These are phyloP conservation scores for Caenorhabditis wallacei DNA, from an alignment of 2,888 invertebrate species.

Conservation along the genomic window DNA sequence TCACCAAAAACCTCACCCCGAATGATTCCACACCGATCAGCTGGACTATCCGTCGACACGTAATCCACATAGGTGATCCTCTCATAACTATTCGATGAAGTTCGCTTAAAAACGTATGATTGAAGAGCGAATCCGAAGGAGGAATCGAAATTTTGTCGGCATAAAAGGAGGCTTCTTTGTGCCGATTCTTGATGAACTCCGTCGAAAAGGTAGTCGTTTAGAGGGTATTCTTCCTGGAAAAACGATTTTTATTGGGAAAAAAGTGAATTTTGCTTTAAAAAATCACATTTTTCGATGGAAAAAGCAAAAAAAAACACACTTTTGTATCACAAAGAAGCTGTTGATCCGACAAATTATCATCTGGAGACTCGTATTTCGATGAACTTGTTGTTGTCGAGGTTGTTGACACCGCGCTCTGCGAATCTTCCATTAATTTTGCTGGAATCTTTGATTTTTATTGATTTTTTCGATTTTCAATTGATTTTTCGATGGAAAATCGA, in stretches of 20 bases:
- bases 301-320: conserved; percentile 16
- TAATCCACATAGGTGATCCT: conserved; percentile 98
- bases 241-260: background rate
- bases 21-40: conserved; percentile 94
- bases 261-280: background rate
- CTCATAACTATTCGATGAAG: conserved; percentile 94
- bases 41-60: conserved; percentile 94
- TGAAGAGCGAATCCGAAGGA: conserved; percentile 96
- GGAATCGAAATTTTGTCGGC: conserved; percentile 90
- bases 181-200: conserved; percentile 53
- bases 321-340: conserved; percentile 36
- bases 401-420: conserved; percentile 49
- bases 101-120: conserved; percentile 97
- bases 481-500: background rate
- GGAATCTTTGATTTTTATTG: background rate
- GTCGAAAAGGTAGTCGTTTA: conserved; percentile 48
- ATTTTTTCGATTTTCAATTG: background rate
- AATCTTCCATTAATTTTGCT: conserved; percentile 49
- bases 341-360: conserved; percentile 44
- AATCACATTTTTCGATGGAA: no score
- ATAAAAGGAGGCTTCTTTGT: conserved; percentile 86
- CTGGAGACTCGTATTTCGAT: conserved; percentile 46
- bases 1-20: no score
- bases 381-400: conserved; percentile 53
- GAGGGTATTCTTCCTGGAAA: conserved; percentile 45